Base-by-base conservation (phyloP, 2,113 vertebrate species). In the Cichladusa arquata region DNA sequence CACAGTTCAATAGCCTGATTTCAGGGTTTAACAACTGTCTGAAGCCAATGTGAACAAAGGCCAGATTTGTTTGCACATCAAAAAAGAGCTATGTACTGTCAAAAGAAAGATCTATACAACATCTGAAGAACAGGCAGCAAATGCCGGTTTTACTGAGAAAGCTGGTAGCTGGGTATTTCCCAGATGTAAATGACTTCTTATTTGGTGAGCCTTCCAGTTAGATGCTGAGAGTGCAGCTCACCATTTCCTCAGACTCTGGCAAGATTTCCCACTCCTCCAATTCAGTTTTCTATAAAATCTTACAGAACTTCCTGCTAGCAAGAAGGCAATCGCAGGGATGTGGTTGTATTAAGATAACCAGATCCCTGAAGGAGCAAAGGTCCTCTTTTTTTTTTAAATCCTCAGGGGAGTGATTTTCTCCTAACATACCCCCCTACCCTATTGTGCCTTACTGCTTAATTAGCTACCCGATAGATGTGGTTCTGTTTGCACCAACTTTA, bases 401-500 rank as follows among this genome's bases (percentile, higher is more conserved):
- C 96, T 96, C 77, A 89, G 54, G 76, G 86, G 93, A 62, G 92
- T 81, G 83, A 97, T 98, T 97, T 97, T 96, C 92, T 96, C 76
- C 60, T 71, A 95, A 86, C 86, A 90, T 81, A 42, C 34, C 12
- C 61, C 72, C 42, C 65, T 13, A 91, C 38, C 71, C 86, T 66
- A 93, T 89, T 92, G 83, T 96, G 90, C 77, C 93, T 97, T 94
- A 94, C 90, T 96, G 96, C 96, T 97, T 97, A 97, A 98, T 98
- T 98, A 98, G 95, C 92, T 90, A 72, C 95, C 5, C 13, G 73
- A 97, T 92, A 94, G 97, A 98, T 81, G 87, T 77, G 91, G 85
- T 94, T 98, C 93, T 96, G 76, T 97, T 97, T 96, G 96, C 83
- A 96, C 83, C 97, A 97, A 97, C 96, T 96, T 97, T 93, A 97